Conservation (phyloP, 2,113 vertebrate species). For the Phrynocephalus versicolor region DNA sequence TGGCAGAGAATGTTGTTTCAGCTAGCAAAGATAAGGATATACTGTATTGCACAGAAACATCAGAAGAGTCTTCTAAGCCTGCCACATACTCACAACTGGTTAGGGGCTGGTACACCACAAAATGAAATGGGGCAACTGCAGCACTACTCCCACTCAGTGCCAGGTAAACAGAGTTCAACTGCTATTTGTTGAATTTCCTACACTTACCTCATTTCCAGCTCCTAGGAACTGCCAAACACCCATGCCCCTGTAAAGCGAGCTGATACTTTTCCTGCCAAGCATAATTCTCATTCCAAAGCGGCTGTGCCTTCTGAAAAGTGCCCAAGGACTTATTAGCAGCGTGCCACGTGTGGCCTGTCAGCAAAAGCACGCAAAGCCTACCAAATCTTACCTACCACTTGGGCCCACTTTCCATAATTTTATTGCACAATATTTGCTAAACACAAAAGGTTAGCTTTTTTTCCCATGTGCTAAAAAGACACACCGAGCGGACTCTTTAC, state of each 20-base stretch:
- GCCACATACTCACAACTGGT: no score
- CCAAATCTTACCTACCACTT: no score
- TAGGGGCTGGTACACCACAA: neutral
- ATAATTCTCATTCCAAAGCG: neutral
- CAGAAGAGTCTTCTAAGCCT: neutral
- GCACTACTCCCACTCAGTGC: no score
- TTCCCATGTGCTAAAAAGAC: neutral
- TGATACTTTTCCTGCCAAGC: rapidly evolving
- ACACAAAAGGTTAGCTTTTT: neutral
- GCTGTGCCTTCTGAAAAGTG: neutral
- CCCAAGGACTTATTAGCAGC: neutral
- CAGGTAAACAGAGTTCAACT: neutral
- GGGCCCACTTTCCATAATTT: no score
- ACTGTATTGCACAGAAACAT: no score
- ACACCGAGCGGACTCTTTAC: rapidly evolving
- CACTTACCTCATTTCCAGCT: neutral
- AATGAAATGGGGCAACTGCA: no score
- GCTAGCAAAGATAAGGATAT: no score
- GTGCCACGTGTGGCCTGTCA: neutral
- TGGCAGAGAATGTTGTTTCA: neutral
- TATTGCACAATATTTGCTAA: neutral
- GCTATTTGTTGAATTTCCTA: neutral
- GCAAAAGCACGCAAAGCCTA: neutral
- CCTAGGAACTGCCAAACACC: no score
- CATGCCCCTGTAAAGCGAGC: no score